These are phyloP conservation scores for Pluvianellus socialis DNA, from an alignment of 2,113 vertebrate genomes.

Conservation along the genomic window DNA sequence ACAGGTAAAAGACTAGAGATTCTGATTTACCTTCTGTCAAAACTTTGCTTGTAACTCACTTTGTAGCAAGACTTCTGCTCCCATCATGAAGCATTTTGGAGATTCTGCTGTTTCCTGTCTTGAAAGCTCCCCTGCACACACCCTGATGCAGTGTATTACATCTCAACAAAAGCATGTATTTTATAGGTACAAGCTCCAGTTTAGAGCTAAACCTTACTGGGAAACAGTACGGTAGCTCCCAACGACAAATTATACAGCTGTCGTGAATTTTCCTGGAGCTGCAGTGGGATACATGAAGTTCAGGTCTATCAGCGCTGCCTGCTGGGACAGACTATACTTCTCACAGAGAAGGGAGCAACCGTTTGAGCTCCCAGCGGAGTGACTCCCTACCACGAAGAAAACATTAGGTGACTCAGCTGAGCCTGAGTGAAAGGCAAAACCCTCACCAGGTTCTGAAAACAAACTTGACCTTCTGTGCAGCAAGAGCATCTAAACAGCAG, in stretches of 20 bases:
- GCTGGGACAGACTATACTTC: neutral
- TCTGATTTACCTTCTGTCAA: neutral
- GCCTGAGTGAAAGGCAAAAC: neutral
- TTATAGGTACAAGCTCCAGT: neutral
- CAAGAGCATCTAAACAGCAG: neutral
- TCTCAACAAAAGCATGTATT: neutral
- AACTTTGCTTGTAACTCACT: neutral
- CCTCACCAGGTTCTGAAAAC: neutral
- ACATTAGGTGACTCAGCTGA: neutral
- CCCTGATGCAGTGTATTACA: neutral
- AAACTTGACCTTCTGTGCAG: neutral
- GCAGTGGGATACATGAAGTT: neutral
- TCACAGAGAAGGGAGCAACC: neutral
- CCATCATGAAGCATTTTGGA: neutral
- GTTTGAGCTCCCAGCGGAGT: neutral
- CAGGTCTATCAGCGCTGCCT: neutral
- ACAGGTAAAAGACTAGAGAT: neutral
- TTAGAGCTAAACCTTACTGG: neutral
- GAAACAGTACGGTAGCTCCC: neutral
- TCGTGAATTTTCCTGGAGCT: neutral
- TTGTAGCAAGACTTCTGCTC: neutral
- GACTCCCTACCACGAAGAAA: neutral
- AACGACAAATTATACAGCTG: neutral
- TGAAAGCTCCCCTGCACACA: neutral
- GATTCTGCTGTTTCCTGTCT: neutral